A percentile compares a stretch with the other conserved stretches of the same genome.
Evolutionary conservation across 2,113 vertebrate genomes (phyloP).

Genomic region (Microcebus griseorufus): DNA sequence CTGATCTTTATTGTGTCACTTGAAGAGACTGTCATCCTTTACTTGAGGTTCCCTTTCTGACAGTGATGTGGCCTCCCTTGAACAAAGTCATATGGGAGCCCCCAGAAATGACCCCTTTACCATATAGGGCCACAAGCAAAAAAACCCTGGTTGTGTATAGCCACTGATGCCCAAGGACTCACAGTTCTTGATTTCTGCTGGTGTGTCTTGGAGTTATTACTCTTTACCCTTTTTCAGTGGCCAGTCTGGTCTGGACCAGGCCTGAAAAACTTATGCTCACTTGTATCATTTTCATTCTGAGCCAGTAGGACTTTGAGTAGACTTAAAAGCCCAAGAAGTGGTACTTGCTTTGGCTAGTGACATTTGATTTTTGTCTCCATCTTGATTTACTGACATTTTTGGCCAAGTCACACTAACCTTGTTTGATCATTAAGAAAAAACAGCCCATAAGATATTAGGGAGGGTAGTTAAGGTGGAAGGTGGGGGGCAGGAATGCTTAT

Average conservation of each 20-base stretch:
- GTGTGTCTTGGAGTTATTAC: constrained; percentile 47
- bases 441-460: constrained; percentile 55
- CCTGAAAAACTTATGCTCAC: constrained; percentile 39
- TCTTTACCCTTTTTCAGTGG: constrained; percentile 2
- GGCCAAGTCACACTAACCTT: constrained; percentile 56
- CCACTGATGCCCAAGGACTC: constrained; percentile 47
- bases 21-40: constrained; percentile 49
- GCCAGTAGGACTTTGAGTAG: constrained; percentile 41
- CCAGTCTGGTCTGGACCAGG: constrained; percentile 44
- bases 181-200: constrained; percentile 48
- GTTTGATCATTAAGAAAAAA: constrained; percentile 61
- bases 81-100: constrained; percentile 26
- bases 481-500: constrained; percentile 46
- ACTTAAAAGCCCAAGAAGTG: constrained; percentile 58
- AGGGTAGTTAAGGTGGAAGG: background rate
- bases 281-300: constrained; percentile 65
- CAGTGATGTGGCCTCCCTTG: constrained; percentile 19
- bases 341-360: constrained; percentile 58
- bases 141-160: constrained; percentile 48
- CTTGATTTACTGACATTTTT: constrained; percentile 65
- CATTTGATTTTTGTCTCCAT: constrained; percentile 65
- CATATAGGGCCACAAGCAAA: constrained; percentile 36
- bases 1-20: constrained; percentile 39
- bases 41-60: constrained; percentile 48
- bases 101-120: constrained; percentile 42